Percentiles rank a stretch among this genome's conserved stretches.
Conservation (phyloP, 2,113 vertebrate genomes). For the Nesospiza acunhae region DNA sequence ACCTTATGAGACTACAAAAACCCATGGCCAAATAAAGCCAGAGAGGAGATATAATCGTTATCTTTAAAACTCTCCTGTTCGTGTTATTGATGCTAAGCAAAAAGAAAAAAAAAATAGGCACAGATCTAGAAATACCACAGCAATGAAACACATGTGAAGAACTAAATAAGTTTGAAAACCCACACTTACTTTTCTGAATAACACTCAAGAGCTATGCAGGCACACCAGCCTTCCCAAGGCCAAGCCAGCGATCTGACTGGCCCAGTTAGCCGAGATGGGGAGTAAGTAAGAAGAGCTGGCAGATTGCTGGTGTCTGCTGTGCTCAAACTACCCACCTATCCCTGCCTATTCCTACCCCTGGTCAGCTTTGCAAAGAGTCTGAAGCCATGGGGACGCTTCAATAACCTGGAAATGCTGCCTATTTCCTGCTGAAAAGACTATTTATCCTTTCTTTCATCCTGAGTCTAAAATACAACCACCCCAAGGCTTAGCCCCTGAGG, state of each 20-base stretch:
- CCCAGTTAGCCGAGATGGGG: not conserved
- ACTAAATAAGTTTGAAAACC: not conserved
- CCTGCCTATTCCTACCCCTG: not conserved
- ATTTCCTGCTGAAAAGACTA: not conserved
- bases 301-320: not conserved
- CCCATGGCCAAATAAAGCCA: not conserved
- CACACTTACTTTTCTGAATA: not conserved
- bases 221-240: not conserved
- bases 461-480: not conserved
- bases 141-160: not conserved
- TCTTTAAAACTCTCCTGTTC: not conserved
- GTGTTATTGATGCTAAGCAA: not conserved
- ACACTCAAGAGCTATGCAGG: not conserved
- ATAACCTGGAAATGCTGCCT: not conserved
- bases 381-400: not conserved
- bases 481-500: not conserved
- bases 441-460: not conserved
- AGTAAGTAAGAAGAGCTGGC: not conserved
- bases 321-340: rapidly evolving
- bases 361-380: not conserved
- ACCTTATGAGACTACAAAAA: not conserved
- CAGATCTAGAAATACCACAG: not conserved
- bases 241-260: not conserved
- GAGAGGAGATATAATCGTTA: not conserved
- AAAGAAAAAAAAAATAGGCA: not conserved